Percentiles rank a stretch among this genome's conserved stretches.
Evolutionary conservation across 1,140 invertebrate genomes (phyloP).

Genomic region (Monochamus saltuarius): DNA sequence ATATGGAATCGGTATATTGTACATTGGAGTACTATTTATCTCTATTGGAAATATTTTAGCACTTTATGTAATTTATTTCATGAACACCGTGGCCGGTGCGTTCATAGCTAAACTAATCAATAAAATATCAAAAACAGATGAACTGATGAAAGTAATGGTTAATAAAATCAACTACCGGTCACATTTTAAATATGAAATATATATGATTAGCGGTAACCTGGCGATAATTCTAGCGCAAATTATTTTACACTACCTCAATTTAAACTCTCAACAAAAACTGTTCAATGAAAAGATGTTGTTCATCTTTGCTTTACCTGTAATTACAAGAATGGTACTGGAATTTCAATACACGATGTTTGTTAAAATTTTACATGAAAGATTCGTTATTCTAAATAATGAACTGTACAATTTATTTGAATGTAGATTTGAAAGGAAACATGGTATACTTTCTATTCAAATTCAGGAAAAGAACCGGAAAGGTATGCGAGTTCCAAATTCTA

Average conservation of each 20-base stretch:
- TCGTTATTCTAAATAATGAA: constrained; percentile 21
- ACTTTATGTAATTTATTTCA: constrained; percentile 16
- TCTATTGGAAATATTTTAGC: constrained; percentile 9
- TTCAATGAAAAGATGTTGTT: constrained; percentile 2
- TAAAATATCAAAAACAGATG: constrained; percentile 13
- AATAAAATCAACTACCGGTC: constrained; percentile 15
- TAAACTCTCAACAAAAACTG: constrained; percentile 11
- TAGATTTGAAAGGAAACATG: constrained; percentile 5
- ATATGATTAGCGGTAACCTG: background rate
- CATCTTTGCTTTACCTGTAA: too few relatives aligned
- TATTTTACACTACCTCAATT: background rate
- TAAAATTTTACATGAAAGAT: constrained; percentile 13
- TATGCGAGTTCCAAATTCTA: too few relatives aligned
- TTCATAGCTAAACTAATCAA: constrained; percentile 11
- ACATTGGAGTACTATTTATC: constrained; percentile 19
- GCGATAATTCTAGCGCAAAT: constrained; percentile 3
- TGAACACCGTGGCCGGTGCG: constrained; percentile 1
- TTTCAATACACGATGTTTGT: constrained; percentile 15
- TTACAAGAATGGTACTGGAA: too few relatives aligned
- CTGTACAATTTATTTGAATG: constrained; percentile 16
- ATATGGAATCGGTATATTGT: constrained; percentile 11
- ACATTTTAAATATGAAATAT: background rate
- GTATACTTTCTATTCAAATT: too few relatives aligned
- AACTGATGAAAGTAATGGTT: constrained; percentile 6
- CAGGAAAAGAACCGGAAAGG: too few relatives aligned